These are phyloP conservation scores for Chiloscyllium punctatum DNA, from an alignment of 2,797 vertebrate species.

Conservation along the genomic window DNA sequence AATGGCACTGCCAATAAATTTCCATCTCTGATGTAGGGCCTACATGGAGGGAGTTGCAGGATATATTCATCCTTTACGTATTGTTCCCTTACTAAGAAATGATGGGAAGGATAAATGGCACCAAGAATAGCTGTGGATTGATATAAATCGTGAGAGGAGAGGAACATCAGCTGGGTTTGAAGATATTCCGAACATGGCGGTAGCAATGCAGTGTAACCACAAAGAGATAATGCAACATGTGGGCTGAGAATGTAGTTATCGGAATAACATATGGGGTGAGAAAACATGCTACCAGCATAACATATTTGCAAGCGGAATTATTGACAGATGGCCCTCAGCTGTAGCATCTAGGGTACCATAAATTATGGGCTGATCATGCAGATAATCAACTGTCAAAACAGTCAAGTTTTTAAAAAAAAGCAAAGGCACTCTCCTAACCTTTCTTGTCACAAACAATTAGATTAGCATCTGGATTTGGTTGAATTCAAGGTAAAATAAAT, in stretches of 20 bases:
- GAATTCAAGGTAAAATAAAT: conserved; percentile 56
- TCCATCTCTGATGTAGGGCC: background rate
- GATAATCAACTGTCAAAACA: conserved; percentile 66
- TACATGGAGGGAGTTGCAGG: background rate
- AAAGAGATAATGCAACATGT: conserved; percentile 55
- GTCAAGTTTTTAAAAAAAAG: conserved; percentile 49
- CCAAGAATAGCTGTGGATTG: background rate
- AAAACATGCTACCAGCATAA: conserved; percentile 69
- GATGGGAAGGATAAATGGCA: background rate
- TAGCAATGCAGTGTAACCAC: conserved; percentile 6
- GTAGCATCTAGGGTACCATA: conserved; percentile 65
- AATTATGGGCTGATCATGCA: conserved; percentile 66
- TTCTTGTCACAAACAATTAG: conserved; percentile 65
- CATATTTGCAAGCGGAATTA: conserved; percentile 56
- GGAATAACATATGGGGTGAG: conserved; percentile 57
- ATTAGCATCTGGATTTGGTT: conserved; percentile 65
- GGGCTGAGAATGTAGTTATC: conserved; percentile 58
- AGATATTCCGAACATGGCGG: background rate
- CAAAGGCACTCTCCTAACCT: conserved; percentile 58
- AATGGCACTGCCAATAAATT: too few species aligned
- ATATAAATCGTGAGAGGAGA: background rate
- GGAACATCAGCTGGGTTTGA: background rate
- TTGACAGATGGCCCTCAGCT: conserved; percentile 58
- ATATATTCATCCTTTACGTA: background rate
- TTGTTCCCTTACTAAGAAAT: background rate